A percentile compares a stretch with the other conserved stretches of the same genome.
These are phyloP conservation scores for Aphidoletes aphidimyza DNA, from an alignment of 2,888 invertebrate genomes.

Conservation along the genomic window DNA sequence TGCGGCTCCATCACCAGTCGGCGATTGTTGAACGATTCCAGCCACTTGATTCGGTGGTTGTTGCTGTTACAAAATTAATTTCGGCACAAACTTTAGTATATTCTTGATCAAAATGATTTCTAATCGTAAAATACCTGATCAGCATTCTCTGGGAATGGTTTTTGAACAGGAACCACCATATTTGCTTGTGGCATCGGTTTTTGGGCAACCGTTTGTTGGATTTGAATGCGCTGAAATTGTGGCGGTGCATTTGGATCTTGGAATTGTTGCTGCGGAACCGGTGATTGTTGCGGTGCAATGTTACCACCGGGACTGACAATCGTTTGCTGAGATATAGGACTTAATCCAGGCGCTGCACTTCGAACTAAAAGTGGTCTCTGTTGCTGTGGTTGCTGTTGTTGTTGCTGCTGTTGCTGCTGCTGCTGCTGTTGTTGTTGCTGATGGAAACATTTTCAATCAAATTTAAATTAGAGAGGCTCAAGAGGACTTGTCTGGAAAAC, in stretches of 20 bases:
- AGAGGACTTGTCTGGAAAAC: too few species aligned
- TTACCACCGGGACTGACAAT: constrained; percentile 38
- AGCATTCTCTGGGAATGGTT: constrained; percentile 57
- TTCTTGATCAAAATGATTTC: neutral
- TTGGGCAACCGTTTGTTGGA: constrained; percentile 64
- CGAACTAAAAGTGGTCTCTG: constrained; percentile 71
- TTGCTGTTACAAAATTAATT: constrained; percentile 61
- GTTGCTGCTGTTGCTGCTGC: constrained; percentile 79
- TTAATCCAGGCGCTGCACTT: constrained; percentile 63
- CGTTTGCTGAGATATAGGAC: constrained; percentile 62
- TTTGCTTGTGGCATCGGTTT: constrained; percentile 59
- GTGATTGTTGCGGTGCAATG: constrained; percentile 57
- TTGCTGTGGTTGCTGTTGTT: too few species aligned
- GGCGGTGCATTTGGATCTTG: constrained; percentile 63
- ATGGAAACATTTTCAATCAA: too few species aligned
- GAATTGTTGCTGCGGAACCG: constrained; percentile 57
- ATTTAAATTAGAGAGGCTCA: too few species aligned
- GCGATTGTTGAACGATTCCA: neutral
- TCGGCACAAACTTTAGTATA: constrained; percentile 59
- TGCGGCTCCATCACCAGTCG: constrained; percentile 60
- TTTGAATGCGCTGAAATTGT: constrained; percentile 67
- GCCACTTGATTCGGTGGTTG: constrained; percentile 60
- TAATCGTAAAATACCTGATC: constrained; percentile 58
- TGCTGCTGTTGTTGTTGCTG: constrained; percentile 73
- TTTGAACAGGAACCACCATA: constrained; percentile 58